phyloP scores from a whole-genome alignment of 2,888 invertebrate species.

The Nephrocerus scutellatus region DNA sequence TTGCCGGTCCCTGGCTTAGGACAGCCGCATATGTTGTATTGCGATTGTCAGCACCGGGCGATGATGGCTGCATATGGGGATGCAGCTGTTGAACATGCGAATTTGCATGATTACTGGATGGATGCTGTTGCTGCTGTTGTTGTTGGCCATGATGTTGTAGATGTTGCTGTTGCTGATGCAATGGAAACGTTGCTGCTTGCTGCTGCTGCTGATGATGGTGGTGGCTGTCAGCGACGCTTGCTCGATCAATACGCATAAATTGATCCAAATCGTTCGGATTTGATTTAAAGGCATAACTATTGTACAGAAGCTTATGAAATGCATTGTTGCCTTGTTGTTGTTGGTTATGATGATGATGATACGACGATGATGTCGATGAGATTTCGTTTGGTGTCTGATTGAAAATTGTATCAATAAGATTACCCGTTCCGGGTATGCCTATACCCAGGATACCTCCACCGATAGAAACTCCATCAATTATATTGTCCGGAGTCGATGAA shows the following conservation, averaged over 20 bases:
- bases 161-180: slow-evolving; percentile 21
- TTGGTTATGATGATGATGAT: slow-evolving; percentile 27
- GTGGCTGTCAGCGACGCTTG: slow-evolving; percentile 18
- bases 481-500: slow-evolving; percentile 32
- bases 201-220: slow-evolving; percentile 18
- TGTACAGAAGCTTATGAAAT: slow-evolving; percentile 34
- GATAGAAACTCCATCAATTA: slow-evolving; percentile 19
- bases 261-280: slow-evolving; percentile 39
- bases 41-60: slow-evolving; percentile 21
- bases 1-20: slow-evolving; percentile 43
- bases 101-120: not conserved
- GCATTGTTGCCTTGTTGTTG: slow-evolving; percentile 21
- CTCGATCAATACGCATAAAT: slow-evolving; percentile 28
- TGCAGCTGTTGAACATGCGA: slow-evolving; percentile 16
- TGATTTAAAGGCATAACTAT: slow-evolving; percentile 31
- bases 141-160: slow-evolving; percentile 15
- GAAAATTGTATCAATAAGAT: slow-evolving; percentile 41
- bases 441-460: slow-evolving; percentile 29
- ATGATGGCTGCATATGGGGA: slow-evolving; percentile 4
- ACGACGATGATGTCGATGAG: slow-evolving; percentile 21
- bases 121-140: slow-evolving; percentile 14
- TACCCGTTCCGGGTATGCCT: slow-evolving; percentile 31
- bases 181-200: slow-evolving; percentile 14
- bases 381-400: slow-evolving; percentile 31
- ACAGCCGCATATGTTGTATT: slow-evolving; percentile 48